Base-by-base conservation (phyloP, 2,113 vertebrate genomes). In the Ivindomyrus marchei region DNA sequence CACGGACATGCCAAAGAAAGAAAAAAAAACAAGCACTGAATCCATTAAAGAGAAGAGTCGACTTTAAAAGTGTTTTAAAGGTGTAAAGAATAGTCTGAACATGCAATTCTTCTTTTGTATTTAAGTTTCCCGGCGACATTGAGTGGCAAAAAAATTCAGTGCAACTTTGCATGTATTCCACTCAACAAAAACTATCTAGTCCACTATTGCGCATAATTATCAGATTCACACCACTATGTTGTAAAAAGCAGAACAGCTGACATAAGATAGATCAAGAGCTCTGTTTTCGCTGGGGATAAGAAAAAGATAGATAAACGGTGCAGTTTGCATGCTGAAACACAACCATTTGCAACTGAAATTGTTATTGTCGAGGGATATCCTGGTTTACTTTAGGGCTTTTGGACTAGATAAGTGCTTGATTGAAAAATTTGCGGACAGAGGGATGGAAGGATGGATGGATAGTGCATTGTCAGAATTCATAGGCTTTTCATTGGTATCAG, bases 301-400 rank as follows among this genome's bases (percentile, higher is more conserved):
- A 6, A 86, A 27, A 36, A 80, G 36, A 19, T 42, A 36, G 36
- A 13, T 86, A 15, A 50, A 27, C 0, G n/a, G 27, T 70, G 15
- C 84, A 86, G 27, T 80, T 19, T 49, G 45, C 45, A 49, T 86
- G 84, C 84, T n/a, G n/a, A 86, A 50, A 86, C 84, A 46, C 83
- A 50, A 31, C 74, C 36, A 42, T 36, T 39, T 42, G 39, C 36
- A 80, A 80, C 74, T 39, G 31, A 42, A 17, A 80, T 80, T 19
- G 36, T 80, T 80, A 42, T 80, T 19, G 46, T 86, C 45, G 0
- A 31, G 10, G 45, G 24, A 86, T 27, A 27, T 47, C 42, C 84
- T 9, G 45, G 17, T n/a, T 50, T 24, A 49, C 84, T 39, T 39
- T 2, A 7, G 17, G 31, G 36, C 1, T 19, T 17, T 80, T 17